Percentiles rank a stretch among this genome's conserved stretches.
phyloP scores from a whole-genome alignment of 1,140 invertebrate genomes.

The Mercenaria mercenaria region DNA sequence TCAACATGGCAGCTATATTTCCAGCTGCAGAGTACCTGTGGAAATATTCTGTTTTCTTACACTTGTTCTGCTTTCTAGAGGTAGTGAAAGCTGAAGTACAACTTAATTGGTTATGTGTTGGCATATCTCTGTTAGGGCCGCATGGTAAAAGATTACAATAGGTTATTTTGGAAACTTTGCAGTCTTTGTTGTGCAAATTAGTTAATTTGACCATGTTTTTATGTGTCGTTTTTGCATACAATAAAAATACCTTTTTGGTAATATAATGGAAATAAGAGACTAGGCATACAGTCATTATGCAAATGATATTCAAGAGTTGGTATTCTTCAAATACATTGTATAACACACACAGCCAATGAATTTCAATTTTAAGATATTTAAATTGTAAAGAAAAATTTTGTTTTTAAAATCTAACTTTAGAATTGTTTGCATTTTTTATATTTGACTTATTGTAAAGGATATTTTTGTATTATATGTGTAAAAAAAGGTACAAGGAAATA shows the following conservation, averaged over 20 bases:
- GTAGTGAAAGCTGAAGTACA: too few relatives aligned
- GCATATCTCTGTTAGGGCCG: background rate
- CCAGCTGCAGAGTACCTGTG: too few relatives aligned
- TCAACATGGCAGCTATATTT: too few relatives aligned
- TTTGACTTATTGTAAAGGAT: too few relatives aligned
- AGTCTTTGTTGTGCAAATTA: conserved; percentile 32
- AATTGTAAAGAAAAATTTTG: background rate
- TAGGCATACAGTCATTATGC: conserved; percentile 15
- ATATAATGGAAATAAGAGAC: background rate
- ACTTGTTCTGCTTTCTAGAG: too few relatives aligned
- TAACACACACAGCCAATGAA: background rate
- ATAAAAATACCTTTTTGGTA: background rate
- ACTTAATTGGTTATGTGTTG: too few relatives aligned
- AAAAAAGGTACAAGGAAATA: too few relatives aligned
- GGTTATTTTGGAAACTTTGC: background rate
- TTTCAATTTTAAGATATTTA: background rate
- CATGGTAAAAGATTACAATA: background rate
- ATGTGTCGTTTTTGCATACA: conserved; percentile 7
- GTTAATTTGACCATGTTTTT: conserved; percentile 34
- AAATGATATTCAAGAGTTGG: conserved; percentile 20
- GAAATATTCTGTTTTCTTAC: too few relatives aligned
- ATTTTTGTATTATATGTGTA: too few relatives aligned
- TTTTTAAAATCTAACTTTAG: too few relatives aligned
- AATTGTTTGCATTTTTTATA: too few relatives aligned
- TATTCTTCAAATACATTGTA: background rate